Base-by-base conservation (phyloP, 2,113 vertebrate species). In the Phainopepla nitens region DNA sequence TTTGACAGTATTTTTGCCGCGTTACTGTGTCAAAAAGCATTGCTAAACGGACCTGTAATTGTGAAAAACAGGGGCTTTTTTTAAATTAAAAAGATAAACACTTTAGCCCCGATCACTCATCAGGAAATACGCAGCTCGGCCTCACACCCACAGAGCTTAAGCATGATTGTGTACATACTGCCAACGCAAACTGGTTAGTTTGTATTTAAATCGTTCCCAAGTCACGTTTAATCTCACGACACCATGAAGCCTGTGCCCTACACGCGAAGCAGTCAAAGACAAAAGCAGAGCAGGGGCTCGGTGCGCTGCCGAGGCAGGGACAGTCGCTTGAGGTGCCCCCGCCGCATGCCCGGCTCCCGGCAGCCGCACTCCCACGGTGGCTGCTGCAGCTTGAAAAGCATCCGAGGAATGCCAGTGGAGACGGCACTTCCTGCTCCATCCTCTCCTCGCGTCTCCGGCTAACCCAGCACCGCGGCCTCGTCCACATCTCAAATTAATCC, bases 271-370 rank as follows among this genome's bases (percentile, higher is more conserved):
- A 39, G 84, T 1, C 42, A 44, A 41, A 53, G 15, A 20, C 9
- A 2, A 6, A 4, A 22, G 13, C 0, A 5, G 12, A 29, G 54
- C 35, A 2, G 3, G 19, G 16, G 20, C 3, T 14, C 5, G 0
- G 5, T 6, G 22, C 2, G 70, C 1, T 6, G 28, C 24, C 65
- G 13, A 3, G 14, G 4, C 28, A 27, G 31, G 23, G 2, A 2
- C 1, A 0, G 13, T 1, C 4, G 9, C 4, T 13, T 2, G 39
- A 39, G 39, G 47, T 2, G 36, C 62, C 28, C 20, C 61, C 3
- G 33, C 79, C 10, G 61, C 78, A 47, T 0, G 15, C 65, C 60
- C 2, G 19, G 42, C 10, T 31, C 36, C 68, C 11, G 14, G 35
- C 71, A 8, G 31, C 6, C 2, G 65, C 73, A 6, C 1, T 47